Conservation (phyloP, 2,797 vertebrate genomes). For the Lycodopsis pacificus region DNA sequence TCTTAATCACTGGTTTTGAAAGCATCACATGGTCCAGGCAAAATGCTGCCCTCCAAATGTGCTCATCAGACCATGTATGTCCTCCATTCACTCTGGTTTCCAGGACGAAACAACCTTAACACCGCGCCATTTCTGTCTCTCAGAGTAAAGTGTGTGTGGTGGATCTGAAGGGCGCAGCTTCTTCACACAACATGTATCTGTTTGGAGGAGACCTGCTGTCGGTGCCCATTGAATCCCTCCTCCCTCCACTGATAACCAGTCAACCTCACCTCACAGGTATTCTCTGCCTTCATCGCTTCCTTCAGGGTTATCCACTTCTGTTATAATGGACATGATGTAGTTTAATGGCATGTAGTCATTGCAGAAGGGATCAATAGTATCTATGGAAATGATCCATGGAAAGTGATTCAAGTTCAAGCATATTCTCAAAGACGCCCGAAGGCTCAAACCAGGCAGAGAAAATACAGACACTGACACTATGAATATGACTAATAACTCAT, state of each 20-base stretch:
- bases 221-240: constrained; percentile 85
- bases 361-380: background rate
- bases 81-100: background rate
- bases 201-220: constrained; percentile 86
- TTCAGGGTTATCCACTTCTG: background rate
- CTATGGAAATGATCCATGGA: background rate
- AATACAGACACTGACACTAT: background rate
- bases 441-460: background rate
- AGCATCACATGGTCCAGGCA: background rate
- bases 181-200: constrained; percentile 86
- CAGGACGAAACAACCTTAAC: constrained; percentile 9
- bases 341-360: background rate
- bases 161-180: constrained; percentile 87
- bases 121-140: constrained; percentile 25
- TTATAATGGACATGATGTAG: background rate
- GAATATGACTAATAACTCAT: constrained; percentile 18
- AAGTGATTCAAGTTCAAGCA: background rate
- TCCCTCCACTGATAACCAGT: constrained; percentile 54
- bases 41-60: background rate
- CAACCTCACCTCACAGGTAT: constrained; percentile 75
- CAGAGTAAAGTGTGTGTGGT: constrained; percentile 86
- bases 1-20: constrained; percentile 7
- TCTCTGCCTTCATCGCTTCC: background rate
- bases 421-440: background rate
- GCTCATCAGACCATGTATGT: background rate